Conservation (phyloP, 2,888 invertebrate genomes). For the Cephus pulcher region DNA sequence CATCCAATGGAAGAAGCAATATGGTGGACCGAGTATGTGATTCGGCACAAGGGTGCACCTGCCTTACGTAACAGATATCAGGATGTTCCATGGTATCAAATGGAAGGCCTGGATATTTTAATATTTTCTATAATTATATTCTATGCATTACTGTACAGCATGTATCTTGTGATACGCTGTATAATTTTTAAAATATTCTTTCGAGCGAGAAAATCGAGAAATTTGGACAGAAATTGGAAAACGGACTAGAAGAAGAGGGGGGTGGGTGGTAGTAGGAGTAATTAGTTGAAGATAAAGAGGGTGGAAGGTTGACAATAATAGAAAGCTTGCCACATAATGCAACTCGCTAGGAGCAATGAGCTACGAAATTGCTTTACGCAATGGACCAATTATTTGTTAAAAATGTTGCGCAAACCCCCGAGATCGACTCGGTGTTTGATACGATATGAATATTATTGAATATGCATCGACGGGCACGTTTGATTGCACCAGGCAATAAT, state of each 20-base stretch:
- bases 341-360: slow-evolving; percentile 47
- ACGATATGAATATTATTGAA: slow-evolving; percentile 54
- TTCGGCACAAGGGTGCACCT: slow-evolving; percentile 15
- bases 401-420: slow-evolving; percentile 19
- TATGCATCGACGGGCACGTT: slow-evolving; percentile 34
- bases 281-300: not conserved
- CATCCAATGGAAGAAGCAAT: slow-evolving; percentile 15
- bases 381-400: slow-evolving; percentile 46
- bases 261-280: not conserved
- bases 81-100: slow-evolving; percentile 7
- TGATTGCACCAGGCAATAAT: slow-evolving; percentile 33
- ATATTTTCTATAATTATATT: not conserved
- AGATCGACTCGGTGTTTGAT: slow-evolving; percentile 39
- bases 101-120: slow-evolving; percentile 7
- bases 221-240: not conserved
- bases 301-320: not conserved
- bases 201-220: not conserved
- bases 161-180: not conserved
- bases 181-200: not conserved
- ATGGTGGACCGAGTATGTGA: slow-evolving; percentile 17
- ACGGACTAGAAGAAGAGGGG: not conserved
- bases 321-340: slow-evolving; percentile 6
- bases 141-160: not conserved
- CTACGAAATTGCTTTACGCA: slow-evolving; percentile 56
- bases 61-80: slow-evolving; percentile 9